Conservation (phyloP, 2,113 vertebrate species). For the Triplophysa rosa region DNA sequence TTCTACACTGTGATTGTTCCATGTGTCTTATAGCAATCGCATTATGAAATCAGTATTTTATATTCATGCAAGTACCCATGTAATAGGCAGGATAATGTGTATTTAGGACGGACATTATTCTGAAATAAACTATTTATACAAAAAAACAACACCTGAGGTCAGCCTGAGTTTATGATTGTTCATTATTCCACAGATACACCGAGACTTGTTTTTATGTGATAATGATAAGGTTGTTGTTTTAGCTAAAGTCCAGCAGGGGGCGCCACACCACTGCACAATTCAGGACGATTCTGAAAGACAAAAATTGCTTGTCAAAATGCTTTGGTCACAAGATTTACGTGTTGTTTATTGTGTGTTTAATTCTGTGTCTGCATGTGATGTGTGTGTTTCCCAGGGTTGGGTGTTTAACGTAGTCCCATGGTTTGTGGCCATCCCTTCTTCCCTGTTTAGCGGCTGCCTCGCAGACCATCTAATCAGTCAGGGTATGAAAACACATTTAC, state of each 20-base stretch:
- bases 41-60: no score
- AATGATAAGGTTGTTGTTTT: not conserved
- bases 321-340: not conserved
- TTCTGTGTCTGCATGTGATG: constrained; percentile 41
- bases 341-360: constrained; percentile 1
- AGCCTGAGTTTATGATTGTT: no score
- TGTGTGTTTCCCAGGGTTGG: constrained; percentile 82
- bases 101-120: no score
- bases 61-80: no score
- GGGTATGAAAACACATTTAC: constrained; percentile 71
- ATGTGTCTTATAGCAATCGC: no score
- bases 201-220: no score
- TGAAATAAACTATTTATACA: no score
- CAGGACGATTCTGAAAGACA: no score
- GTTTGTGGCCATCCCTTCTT: constrained; percentile 89
- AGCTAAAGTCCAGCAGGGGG: constrained; percentile 28
- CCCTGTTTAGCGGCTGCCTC: constrained; percentile 88
- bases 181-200: no score
- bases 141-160: no score
- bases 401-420: constrained; percentile 96
- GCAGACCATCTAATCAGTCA: constrained; percentile 88
- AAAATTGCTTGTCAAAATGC: not conserved
- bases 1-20: no score
- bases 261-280: not conserved
- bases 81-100: no score